Base-by-base conservation (phyloP, 2,113 vertebrate species). In the Paramisgurnus dabryanus region DNA sequence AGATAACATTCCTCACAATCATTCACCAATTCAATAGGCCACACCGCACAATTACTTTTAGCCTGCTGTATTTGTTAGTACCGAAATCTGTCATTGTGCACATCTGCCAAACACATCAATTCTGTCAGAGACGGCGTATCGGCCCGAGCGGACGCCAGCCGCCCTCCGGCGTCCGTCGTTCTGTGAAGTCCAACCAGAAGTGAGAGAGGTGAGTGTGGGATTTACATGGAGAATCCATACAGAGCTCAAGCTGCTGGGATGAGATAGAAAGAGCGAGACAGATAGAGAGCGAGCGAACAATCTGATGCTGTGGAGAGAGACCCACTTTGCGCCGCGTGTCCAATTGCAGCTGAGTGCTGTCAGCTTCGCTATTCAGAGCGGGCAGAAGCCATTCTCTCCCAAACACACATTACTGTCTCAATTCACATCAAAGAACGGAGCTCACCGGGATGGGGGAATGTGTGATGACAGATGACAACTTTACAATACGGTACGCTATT, bases 361-460 rank as follows among this genome's bases (percentile, higher is more conserved):
- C 84, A 85, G 67, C 77, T 60, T 41, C 61, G 58, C 77, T 82
- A 80, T 77, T 85, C 72, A 85, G 71, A 60, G 22, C 8, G 39
- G 63, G 47, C 69, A 49, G 50, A 77, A 82, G 84, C 84, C 77
- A 82, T 80, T 85, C 84, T 77, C 70, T 80, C 75, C 34, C 67
- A 80, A 82, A 82, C 84, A 82, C 76, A 80, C 80, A 85, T 85
- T 79, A 82, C 77, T 85, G 84, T 85, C 84, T 85, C 77, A 76
- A 60, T 65, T 76, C 67, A 72, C 77, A 85, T 85, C 84, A 82
- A 80, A 80, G 77, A 82, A 67, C 66, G 41, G 60, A 66, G 77
- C 66, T 53, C 69, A 70, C 61, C 17, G 58, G 55, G 60, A 34
- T 34, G 76, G 60, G 72, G 53, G 70, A 79, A 85, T 47, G 74